Base-by-base conservation (phyloP, 2,113 vertebrate species). In the Nothocercus nigrocapillus region DNA sequence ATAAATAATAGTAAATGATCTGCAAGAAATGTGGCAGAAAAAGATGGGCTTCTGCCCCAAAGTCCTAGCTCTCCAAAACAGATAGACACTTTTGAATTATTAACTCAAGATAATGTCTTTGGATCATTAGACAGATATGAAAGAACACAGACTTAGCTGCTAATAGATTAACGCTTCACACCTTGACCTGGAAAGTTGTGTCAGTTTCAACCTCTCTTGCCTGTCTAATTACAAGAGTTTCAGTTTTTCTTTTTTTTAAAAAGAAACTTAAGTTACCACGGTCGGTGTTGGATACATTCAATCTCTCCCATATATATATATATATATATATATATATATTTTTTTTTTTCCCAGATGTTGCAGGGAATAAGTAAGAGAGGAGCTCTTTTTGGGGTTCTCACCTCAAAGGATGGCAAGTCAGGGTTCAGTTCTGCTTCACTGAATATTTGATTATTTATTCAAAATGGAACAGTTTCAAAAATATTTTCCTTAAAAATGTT, bases 401-500 rank as follows among this genome's bases (percentile, higher is more conserved):
- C 89, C 73, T 96, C 84, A 84, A 53, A 79, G 21, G 24, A 82
- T 53, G 25, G 42, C 2, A 10, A 94, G 80, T 93, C 62, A 90
- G 62, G 15, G 32, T 64, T 38, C 54, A 90, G 89, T 92, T 93
- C 93, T 89, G 78, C 49, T 96, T 77, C 62, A 58, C 58, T 51
- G 64, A 92, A 86, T 92, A 82, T 93, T 89, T 92, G 83, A 89
- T 89, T 94, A 96, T 96, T 93, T 95, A 86, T 94, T 95, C 85
- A 91, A 90, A 95, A 94, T 95, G 94, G 94, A 97, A 95, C 73
- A 86, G 91, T 77, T 96, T 96, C 93, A 95, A 95, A 58, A 93
- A 94, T 95, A 96, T 93, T 95, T 94, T 83, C 82, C 85, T 88
- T 93, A 53, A 95, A 96, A 97, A 95, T 88, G 76, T 96, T 96